Evolutionary conservation across 2,797 vertebrate genomes (phyloP), one percentile per base, ranked within the genome.

Genomic region (Acanthurus tractus): DNA sequence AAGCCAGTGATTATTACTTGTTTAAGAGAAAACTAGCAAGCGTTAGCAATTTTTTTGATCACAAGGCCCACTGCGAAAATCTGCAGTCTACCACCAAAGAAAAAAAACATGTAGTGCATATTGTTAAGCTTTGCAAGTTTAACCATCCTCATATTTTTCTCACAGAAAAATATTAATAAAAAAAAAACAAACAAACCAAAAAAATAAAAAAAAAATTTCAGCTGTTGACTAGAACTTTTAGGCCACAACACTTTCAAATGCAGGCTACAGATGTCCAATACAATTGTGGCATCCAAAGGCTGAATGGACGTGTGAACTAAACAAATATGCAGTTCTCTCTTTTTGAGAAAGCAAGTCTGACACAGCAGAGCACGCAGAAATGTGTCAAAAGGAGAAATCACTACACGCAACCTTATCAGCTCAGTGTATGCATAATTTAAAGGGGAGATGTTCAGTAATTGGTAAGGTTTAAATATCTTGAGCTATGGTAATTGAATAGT

Each of bases 401-500:
- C 92, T 92, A 89, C 89, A 86, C 91, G 86, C 85, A 88, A 84
- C 81, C 89, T 93, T 93, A 94, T 93, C 94, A 92, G 87, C 90
- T 88, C 86, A 82, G 78, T 80, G 83, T 93, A 94, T 95, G 93
- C 92, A 94, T 95, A 94, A 95, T 95, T 95, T 93, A 95, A 90
- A 91, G 87, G 86, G 91, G 91, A 94, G 92, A 94, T 95, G 93
- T 94, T 94, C 92, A 84, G 94, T 95, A 95, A 96, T 95, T 95
- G 94, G 94, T 93, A 93, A 93, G 93, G 93, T 95, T 95, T 94
- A 94, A 94, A 95, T 94, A 94, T 95, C 91, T 90, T 89, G 89
- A 94, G 93, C 94, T 89, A 92, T 93, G 90, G 93, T 95, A 95
- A 95, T 95, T 95, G 94, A 95, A 95, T 94, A 94, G 95, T 94